Base-by-base conservation (phyloP, 2,888 invertebrate species). In the Brachyptera putata region DNA sequence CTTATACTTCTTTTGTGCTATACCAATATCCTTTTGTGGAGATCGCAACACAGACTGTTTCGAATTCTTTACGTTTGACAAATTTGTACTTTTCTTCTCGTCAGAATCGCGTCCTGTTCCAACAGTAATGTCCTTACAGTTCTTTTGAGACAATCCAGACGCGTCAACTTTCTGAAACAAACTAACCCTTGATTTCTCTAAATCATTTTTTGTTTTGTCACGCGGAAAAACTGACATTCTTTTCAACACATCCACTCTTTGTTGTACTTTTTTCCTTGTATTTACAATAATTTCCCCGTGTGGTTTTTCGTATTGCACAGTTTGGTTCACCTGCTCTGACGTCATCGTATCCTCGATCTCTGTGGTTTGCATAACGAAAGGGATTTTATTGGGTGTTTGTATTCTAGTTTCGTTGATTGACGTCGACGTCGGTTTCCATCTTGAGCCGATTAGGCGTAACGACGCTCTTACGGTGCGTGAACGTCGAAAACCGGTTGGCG, bases 381-480 rank as follows among this genome's bases (percentile, higher is more conserved):
- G 53, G 41, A 3, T 34, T 36, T 34, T n/a, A n/a, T n/a, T n/a
- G n/a, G n/a, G n/a, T n/a, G n/a, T n/a, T n/a, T n/a, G n/a, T n/a
- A n/a, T n/a, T n/a, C n/a, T n/a, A n/a, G n/a, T n/a, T n/a, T n/a
- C n/a, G n/a, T n/a, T 37, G 58, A 37, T 21, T 16, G n/a, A 36
- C 16, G 64, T 66, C 60, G 65, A 65, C 22, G 68, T 67, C 61
- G 69, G 66, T 50, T 75, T 66, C 76, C 83, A 81, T 72, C 83
- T 82, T 68, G 80, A 79, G 63, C 84, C 81, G 62, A 87, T 82
- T 71, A 84, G 74, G 66, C 86, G 81, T 67, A 87, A 75, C 66
- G 86, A 86, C 67, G 85, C 83, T 68, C 87, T 80, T 71, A 87
- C 85, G 66, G 86, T 86, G 73, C 84, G 80, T 66, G 85, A 80